phyloP scores from a whole-genome alignment of 92 coral and sea anemone genomes.

The Parazoanthus atlanticus region DNA sequence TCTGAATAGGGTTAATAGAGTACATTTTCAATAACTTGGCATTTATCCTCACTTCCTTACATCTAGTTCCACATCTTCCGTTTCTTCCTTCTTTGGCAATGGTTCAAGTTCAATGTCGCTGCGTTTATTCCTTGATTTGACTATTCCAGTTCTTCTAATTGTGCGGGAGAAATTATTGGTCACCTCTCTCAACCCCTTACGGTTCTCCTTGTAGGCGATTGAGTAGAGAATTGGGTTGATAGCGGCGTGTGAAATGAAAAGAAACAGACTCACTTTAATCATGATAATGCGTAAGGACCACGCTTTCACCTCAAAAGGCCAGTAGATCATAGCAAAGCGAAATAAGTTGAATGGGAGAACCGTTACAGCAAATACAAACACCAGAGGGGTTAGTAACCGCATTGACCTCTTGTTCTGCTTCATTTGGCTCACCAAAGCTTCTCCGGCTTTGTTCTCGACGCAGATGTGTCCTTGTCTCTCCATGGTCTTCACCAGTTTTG shows the following conservation, averaged over 20 bases:
- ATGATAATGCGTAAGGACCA: neutral
- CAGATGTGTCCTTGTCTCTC: neutral
- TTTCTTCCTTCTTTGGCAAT: neutral
- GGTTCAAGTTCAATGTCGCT: neutral
- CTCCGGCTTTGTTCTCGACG: conserved; percentile 1
- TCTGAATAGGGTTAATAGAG: no score
- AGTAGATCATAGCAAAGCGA: neutral
- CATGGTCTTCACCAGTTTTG: neutral
- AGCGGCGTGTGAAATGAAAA: conserved; percentile 7
- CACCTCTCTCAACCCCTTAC: neutral
- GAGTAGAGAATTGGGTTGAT: conserved; percentile 9
- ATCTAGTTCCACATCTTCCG: neutral
- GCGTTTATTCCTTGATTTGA: neutral
- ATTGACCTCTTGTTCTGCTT: neutral
- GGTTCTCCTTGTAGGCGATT: neutral
- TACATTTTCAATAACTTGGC: no score
- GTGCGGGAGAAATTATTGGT: neutral
- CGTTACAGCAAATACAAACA: neutral
- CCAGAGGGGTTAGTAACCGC: neutral
- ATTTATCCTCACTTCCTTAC: neutral
- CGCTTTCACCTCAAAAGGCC: neutral
- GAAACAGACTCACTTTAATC: neutral
- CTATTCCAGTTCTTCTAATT: neutral
- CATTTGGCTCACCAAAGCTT: conserved; percentile 3
- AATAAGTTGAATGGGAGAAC: neutral